Percentiles rank a stretch among this genome's conserved stretches.
phyloP scores from a whole-genome alignment of 2,888 invertebrate genomes.

The Harmothoe impar region DNA sequence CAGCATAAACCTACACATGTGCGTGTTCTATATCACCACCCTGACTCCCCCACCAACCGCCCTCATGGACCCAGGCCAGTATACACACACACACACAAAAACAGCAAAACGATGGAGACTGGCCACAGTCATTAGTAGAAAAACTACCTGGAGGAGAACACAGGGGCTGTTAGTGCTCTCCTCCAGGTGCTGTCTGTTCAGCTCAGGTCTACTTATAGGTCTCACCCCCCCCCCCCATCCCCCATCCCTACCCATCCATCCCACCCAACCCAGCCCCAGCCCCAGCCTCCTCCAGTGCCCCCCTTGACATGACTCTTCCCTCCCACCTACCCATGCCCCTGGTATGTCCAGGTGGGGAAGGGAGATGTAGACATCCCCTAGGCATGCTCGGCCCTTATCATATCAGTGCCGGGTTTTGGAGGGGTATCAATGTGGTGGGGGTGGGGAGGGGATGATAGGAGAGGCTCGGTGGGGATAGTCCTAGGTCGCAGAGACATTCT shows the following conservation, averaged over 20 bases:
- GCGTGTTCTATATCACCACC: too few species aligned
- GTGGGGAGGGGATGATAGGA: neutral
- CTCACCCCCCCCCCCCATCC: neutral
- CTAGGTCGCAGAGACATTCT: too few species aligned
- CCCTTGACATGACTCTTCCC: neutral
- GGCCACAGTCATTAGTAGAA: neutral
- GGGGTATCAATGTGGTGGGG: neutral
- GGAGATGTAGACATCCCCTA: neutral
- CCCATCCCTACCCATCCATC: neutral
- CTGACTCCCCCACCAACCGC: too few species aligned
- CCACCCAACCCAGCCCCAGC: neutral
- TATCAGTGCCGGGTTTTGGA: neutral
- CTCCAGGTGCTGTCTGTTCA: neutral
- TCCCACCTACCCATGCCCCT: neutral
- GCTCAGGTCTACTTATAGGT: neutral
- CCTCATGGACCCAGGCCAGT: too few species aligned
- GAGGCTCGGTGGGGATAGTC: too few species aligned
- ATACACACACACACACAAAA: too few species aligned
- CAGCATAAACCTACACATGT: too few species aligned
- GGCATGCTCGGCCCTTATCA: too few species aligned
- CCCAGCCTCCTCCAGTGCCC: neutral
- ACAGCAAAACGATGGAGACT: neutral
- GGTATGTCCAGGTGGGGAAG: neutral
- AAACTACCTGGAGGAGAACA: neutral
- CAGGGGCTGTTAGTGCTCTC: neutral